Evolutionary conservation across 2,797 vertebrate species (phyloP).

Genomic region (Heliangelus exortis): DNA sequence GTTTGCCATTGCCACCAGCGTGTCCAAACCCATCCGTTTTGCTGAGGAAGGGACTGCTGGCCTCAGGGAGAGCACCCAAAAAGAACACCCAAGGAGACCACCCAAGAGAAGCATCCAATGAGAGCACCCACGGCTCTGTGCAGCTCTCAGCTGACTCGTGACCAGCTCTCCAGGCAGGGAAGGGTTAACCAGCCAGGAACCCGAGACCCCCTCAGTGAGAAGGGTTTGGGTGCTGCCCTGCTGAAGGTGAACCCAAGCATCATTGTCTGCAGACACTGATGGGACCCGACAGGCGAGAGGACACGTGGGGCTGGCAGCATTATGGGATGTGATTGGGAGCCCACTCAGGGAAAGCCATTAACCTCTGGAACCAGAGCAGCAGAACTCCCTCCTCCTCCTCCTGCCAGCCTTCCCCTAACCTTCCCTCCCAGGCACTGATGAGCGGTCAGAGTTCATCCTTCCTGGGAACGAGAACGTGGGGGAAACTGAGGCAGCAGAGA

Average conservation of each 20-base stretch:
- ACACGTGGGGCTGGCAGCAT: not conserved
- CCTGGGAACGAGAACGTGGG: not conserved
- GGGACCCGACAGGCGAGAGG: conserved; percentile 38
- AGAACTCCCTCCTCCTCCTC: not conserved
- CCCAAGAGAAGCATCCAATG: not conserved
- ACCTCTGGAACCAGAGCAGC: conserved; percentile 9
- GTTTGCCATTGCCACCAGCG: rapidly evolving
- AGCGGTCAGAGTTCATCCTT: not conserved
- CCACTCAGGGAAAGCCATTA: conserved; percentile 21
- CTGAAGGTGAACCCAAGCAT: not conserved
- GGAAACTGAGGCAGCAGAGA: conserved; percentile 30
- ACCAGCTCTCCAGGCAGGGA: not conserved
- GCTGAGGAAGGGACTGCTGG: not conserved
- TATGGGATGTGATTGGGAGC: conserved; percentile 47
- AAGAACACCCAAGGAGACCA: not conserved
- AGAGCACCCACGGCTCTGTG: not conserved
- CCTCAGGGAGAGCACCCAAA: not conserved
- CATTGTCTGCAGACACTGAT: conserved; percentile 6
- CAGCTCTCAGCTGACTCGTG: not conserved
- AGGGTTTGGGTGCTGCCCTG: not conserved
- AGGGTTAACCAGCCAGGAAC: not conserved
- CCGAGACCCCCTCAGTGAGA: not conserved
- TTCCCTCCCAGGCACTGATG: not conserved
- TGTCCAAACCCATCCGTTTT: not conserved
- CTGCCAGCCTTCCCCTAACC: not conserved